Base-by-base conservation (phyloP, 2,113 vertebrate species). In the Erpornis zantholeuca region DNA sequence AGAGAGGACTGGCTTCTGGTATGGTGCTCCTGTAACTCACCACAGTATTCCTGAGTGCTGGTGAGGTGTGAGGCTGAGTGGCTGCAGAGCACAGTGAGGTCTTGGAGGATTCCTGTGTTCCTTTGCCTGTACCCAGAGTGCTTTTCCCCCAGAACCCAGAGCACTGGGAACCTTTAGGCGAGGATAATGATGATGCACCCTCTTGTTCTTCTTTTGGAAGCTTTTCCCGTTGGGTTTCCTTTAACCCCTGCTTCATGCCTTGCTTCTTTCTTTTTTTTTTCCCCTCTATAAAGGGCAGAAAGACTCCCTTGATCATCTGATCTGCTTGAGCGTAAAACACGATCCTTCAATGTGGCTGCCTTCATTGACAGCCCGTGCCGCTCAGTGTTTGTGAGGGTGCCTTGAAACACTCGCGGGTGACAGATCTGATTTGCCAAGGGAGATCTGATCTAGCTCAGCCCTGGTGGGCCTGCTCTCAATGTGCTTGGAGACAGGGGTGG, bases 11-110 rank as follows among this genome's bases (percentile, higher is more conserved):
- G 82, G 60, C 42, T n/a, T 79, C 14, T 75, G 75, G 22, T 49
- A 7, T 19, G 6, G 44, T 7, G 24, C 44, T 60, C 47, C 53
- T 40, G 16, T 14, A 35, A 52, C 73, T 52, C 61, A 18, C 17
- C 12, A 3, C 71, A 25, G 72, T 33, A 5, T 76, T 33, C 7
- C 5, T 40, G 61, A 1, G 17, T 82, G 56, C 28, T 38, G 65
- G 11, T 60, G 88, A n/a, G 17, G 3, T 33, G 29, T 38, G 4
- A 19, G 40, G 24, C 52, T 70, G 66, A 35, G 20, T 31, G 84
- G 17, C 56, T 36, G 49, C 42, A 14, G 60, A 65, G 54, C 19
- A 0, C 42, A 53, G 60, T 0, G 0, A 49, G 69, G 21, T 68
- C 27, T 40, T 29, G 23, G 33, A 66, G 23, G 15, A 27, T 60